A percentile compares a stretch with the other conserved stretches of the same genome.
Conservation (phyloP, 37 sponge, comb jelly and placozoan genomes). For the Ephydatia muelleri region DNA sequence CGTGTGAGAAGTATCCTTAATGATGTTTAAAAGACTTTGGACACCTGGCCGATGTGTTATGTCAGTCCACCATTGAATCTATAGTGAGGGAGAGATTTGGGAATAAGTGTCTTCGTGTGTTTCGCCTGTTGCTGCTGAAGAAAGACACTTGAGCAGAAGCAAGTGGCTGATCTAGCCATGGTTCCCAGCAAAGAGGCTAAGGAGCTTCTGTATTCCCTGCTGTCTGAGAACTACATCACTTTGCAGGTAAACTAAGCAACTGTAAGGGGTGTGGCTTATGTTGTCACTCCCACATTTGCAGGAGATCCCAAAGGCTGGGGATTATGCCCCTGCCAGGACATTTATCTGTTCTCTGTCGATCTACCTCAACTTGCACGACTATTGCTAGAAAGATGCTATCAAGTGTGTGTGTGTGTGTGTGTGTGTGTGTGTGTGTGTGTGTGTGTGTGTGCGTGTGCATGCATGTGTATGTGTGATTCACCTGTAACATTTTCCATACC, state of each 20-base stretch:
- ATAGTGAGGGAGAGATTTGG: constrained; percentile 87
- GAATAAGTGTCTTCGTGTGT: constrained; percentile 68
- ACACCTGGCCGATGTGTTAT: constrained; percentile 37
- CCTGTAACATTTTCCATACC: neutral
- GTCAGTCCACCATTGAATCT: constrained; percentile 61
- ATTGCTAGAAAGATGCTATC: constrained; percentile 78
- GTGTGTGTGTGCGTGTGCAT: neutral
- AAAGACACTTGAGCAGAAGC: constrained; percentile 82
- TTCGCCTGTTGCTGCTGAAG: constrained; percentile 77
- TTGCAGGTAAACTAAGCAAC: constrained; percentile 55
- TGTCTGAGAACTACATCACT: constrained; percentile 83
- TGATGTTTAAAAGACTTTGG: constrained; percentile 43
- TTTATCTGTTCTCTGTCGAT: constrained; percentile 90
- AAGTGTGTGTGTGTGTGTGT: constrained; percentile 26
- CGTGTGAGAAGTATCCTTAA: neutral
- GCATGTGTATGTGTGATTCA: too few relatives aligned
- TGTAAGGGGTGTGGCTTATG: constrained; percentile 12
- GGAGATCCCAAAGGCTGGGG: constrained; percentile 88
- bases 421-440: neutral
- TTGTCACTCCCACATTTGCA: constrained; percentile 9
- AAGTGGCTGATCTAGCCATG: constrained; percentile 92
- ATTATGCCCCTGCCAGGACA: constrained; percentile 88
- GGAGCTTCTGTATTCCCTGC: constrained; percentile 89
- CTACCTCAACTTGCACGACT: constrained; percentile 65
- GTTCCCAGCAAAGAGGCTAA: constrained; percentile 90